Evolutionary conservation across 2,113 vertebrate genomes (phyloP), one percentile per base, ranked within the genome.

Genomic region (Pelobates fuscus): DNA sequence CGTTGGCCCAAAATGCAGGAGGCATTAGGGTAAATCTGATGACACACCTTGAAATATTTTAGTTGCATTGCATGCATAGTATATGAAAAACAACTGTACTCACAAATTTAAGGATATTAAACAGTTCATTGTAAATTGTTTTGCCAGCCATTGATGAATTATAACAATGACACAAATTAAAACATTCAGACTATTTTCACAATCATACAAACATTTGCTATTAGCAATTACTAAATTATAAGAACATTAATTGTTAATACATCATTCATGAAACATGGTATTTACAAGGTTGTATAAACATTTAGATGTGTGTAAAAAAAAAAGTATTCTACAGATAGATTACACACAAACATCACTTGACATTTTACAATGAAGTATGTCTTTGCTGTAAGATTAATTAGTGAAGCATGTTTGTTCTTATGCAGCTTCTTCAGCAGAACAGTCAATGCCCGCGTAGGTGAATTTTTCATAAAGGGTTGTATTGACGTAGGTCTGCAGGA

Each of bases 401-500:
- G 58, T 21, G 18, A 61, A 57, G 29, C 49, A 41, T 54, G 41
- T 41, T 12, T 23, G 27, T 0, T 0, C 20, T 83, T 86, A 95
- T 68, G 94, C 94, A 20, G 93, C 94, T 80, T 94, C 94, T 83
- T 95, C 94, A 29, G 94, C 94, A 0, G 93, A 95, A 76, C 94
- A 95, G 82, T 95, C 94, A 7, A 95, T 95, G 58, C 94, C 94
- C 0, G 94, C 94, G 0, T 95, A 95, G 79, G 94, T 92, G 77
- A 95, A 95, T 84, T 95, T 95, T 86, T 95, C 94, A 0, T 95
- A 95, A 1, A 95, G 85, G 0, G 94, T 95, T 2, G 94, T 95
- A 58, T 95, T 95, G 80, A 95, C 94, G 0, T 95, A 95, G 12
- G 93, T 94, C 94, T 95, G 79, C 4, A 44, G 27, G 15, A 67